phyloP scores from a whole-genome alignment of 2,888 invertebrate species.

The Tiliacea aurago region DNA sequence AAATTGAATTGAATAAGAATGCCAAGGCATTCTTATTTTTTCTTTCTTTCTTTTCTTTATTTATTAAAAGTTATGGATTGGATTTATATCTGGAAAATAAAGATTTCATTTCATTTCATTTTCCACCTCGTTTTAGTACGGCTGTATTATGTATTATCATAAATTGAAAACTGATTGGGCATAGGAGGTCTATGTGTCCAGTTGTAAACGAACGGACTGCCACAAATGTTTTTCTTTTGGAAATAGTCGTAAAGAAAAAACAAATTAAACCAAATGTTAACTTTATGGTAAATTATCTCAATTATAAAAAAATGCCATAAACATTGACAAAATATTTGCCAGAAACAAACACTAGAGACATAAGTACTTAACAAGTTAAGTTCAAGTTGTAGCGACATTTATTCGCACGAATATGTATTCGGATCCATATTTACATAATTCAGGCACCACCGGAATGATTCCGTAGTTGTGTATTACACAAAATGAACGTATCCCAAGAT shows the following conservation, averaged over 20 bases:
- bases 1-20: too few relatives aligned
- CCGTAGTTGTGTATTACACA: conserved; percentile 86
- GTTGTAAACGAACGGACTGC: not conserved
- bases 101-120: too few relatives aligned
- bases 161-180: not conserved
- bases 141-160: too few relatives aligned
- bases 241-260: not conserved
- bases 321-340: conserved; percentile 20
- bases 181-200: not conserved
- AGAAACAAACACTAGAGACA: conserved; percentile 49
- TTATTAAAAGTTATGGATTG: too few relatives aligned
- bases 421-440: conserved; percentile 86
- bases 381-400: conserved; percentile 70
- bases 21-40: not conserved
- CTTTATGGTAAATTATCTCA: not conserved
- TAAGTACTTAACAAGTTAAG: conserved; percentile 49
- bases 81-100: too few relatives aligned
- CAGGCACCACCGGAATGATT: conserved; percentile 82
- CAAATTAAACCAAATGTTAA: not conserved
- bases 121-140: too few relatives aligned
- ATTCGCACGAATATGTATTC: conserved; percentile 69
- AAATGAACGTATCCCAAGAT: conserved; percentile 90
- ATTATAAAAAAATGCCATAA: too few relatives aligned
- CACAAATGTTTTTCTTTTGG: not conserved
- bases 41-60: too few relatives aligned